phyloP scores from a whole-genome alignment of 1,140 invertebrate species.

The Scaptomyza graminum region DNA sequence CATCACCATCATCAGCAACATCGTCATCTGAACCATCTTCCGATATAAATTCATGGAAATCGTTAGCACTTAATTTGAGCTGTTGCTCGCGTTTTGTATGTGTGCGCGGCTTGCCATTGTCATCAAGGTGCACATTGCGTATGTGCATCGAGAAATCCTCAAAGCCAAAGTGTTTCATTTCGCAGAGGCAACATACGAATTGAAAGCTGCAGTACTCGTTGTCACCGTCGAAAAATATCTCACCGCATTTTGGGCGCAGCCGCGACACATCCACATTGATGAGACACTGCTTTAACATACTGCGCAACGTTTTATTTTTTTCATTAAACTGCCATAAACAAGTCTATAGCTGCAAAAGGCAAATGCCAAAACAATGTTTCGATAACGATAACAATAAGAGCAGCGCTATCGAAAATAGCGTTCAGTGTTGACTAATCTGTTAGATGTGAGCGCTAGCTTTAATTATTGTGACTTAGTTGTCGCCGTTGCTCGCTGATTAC shows the following conservation, averaged over 20 bases:
- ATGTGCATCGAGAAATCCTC: conserved; percentile 69
- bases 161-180: conserved; percentile 68
- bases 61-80: not conserved
- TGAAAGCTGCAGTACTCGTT: conserved; percentile 59
- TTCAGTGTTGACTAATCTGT: conserved; percentile 9
- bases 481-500: conserved; percentile 32
- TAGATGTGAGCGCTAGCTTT: conserved; percentile 11
- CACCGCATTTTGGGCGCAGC: conserved; percentile 65
- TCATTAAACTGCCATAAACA: conserved; percentile 34
- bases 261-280: conserved; percentile 55
- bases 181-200: conserved; percentile 61
- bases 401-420: conserved; percentile 3
- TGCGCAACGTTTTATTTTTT: conserved; percentile 22
- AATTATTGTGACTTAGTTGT: conserved; percentile 2
- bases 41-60: not conserved
- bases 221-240: conserved; percentile 62
- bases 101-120: conserved; percentile 39
- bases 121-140: conserved; percentile 64
- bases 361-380: conserved; percentile 29
- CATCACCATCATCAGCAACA: not conserved
- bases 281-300: conserved; percentile 71
- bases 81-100: conserved; percentile 7
- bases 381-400: conserved; percentile 18
- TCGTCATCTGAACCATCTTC: conserved; percentile 14
- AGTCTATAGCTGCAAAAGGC: conserved; percentile 14